phyloP scores from a whole-genome alignment of 2,888 invertebrate species.

The Heteromurus nitidus region DNA sequence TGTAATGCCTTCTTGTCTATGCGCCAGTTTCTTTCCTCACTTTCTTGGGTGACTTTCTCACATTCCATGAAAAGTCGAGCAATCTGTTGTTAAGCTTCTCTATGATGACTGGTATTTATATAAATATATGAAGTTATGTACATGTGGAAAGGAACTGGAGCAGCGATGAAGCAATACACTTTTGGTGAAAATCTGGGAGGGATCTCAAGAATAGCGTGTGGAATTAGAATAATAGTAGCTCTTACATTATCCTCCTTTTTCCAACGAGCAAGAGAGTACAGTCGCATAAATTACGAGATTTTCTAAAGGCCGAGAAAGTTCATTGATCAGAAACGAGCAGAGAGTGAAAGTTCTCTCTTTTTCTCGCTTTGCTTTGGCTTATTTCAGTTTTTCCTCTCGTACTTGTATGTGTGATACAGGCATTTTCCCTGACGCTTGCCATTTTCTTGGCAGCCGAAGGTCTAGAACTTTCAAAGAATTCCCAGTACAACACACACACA shows the following conservation, averaged over 20 bases:
- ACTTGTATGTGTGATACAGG: too few relatives aligned
- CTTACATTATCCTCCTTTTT: not conserved
- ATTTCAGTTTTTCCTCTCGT: not conserved
- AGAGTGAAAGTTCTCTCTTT: not conserved
- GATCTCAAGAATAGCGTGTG: not conserved
- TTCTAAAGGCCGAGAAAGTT: conserved; percentile 1
- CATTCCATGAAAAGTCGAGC: conserved; percentile 29
- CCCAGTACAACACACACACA: too few relatives aligned
- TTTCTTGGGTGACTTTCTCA: conserved; percentile 2
- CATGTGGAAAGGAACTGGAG: not conserved
- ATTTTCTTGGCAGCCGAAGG: too few relatives aligned
- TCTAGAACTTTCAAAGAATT: too few relatives aligned
- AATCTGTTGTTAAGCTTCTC: not conserved
- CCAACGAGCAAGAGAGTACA: not conserved
- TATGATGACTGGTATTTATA: too few relatives aligned
- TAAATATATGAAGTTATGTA: not conserved
- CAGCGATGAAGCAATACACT: not conserved
- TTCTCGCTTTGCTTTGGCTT: not conserved
- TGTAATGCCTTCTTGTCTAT: not conserved
- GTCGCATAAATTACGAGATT: conserved; percentile 14
- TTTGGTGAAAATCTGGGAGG: not conserved
- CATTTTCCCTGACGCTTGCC: not conserved
- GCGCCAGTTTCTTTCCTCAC: not conserved
- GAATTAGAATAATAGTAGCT: conserved; percentile 3
- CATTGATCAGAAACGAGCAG: not conserved